Evolutionary conservation across 2,888 invertebrate species (phyloP).

Genomic region (Danaus chrysippus): DNA sequence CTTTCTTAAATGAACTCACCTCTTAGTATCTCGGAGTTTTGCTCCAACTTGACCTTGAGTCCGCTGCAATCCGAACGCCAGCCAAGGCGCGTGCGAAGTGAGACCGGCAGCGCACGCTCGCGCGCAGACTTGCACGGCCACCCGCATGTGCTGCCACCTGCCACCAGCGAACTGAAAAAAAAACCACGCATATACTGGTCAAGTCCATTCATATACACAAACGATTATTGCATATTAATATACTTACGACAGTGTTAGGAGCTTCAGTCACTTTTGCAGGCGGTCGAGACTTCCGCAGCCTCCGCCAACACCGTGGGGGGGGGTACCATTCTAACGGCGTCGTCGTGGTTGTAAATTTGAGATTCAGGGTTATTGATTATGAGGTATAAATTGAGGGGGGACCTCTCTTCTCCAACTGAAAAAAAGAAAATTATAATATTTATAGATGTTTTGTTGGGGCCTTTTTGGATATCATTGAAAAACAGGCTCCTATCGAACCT

Average conservation of each 20-base stretch:
- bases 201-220: slow-evolving; percentile 72
- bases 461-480: neutral
- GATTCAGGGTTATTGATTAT: slow-evolving; percentile 84
- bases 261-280: slow-evolving; percentile 37
- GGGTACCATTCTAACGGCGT: slow-evolving; percentile 63
- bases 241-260: slow-evolving; percentile 26
- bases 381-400: slow-evolving; percentile 82
- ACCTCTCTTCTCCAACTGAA: slow-evolving; percentile 80
- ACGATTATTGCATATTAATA: slow-evolving; percentile 41
- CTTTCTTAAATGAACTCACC: slow-evolving; percentile 40
- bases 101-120: slow-evolving; percentile 60
- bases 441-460: neutral
- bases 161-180: slow-evolving; percentile 62
- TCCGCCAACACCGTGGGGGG: slow-evolving; percentile 42
- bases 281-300: slow-evolving; percentile 44
- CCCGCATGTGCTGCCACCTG: slow-evolving; percentile 47
- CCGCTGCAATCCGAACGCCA: slow-evolving; percentile 63
- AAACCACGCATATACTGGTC: too few relatives aligned
- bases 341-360: slow-evolving; percentile 79
- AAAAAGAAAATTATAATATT: slow-evolving; percentile 28
- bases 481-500: slow-evolving; percentile 59
- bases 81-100: slow-evolving; percentile 36
- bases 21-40: slow-evolving; percentile 62
- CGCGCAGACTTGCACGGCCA: slow-evolving; percentile 82
- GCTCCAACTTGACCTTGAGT: slow-evolving; percentile 70